Evolutionary conservation across 1,140 invertebrate species (phyloP).

Genomic region (Phymorhynchus buccinoides): DNA sequence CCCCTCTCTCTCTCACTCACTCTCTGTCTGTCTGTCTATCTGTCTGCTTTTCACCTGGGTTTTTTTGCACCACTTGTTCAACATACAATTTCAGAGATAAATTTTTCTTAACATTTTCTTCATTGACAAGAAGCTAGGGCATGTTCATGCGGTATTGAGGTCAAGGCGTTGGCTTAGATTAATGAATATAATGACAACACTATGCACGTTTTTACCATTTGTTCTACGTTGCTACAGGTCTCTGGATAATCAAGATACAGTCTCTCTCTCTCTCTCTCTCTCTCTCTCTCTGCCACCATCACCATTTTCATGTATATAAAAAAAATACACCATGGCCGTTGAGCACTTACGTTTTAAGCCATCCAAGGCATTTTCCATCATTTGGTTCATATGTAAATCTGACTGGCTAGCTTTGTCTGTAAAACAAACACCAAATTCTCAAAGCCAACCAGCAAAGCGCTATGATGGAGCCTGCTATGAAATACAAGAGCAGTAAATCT

Average conservation of each 20-base stretch:
- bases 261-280: background rate
- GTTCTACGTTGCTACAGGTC: background rate
- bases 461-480: background rate
- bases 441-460: slow-evolving; percentile 15
- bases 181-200: too few relatives aligned
- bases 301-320: background rate
- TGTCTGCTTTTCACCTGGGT: too few relatives aligned
- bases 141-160: too few relatives aligned
- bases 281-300: background rate
- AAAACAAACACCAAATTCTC: slow-evolving; percentile 51
- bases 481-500: too few relatives aligned
- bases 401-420: slow-evolving; percentile 71
- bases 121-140: too few relatives aligned
- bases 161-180: too few relatives aligned
- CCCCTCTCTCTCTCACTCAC: too few relatives aligned
- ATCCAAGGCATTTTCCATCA: slow-evolving; percentile 69
- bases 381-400: slow-evolving; percentile 71
- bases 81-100: too few relatives aligned
- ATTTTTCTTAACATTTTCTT: too few relatives aligned
- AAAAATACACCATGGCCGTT: background rate
- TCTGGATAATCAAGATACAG: background rate
- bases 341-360: slow-evolving; percentile 70
- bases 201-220: too few relatives aligned
- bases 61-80: too few relatives aligned
- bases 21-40: too few relatives aligned